Base-by-base conservation (phyloP, 64 coral and sea anemone genomes). In the Astreopora myriophthalma region DNA sequence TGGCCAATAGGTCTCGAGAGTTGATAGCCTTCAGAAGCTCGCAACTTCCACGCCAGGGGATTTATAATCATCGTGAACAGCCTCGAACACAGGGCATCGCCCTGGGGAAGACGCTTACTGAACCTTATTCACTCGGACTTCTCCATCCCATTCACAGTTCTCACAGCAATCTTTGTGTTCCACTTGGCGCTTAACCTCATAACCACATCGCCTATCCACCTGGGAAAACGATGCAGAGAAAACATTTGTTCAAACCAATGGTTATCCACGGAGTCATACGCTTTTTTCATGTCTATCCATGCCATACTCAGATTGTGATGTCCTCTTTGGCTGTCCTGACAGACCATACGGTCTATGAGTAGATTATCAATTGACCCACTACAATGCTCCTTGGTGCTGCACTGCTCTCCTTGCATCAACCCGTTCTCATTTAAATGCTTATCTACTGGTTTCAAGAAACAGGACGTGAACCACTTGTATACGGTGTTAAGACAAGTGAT, bases 131-230 rank as follows among this genome's bases (percentile, higher is more conserved):
- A 7, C 30, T 74, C 71, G 30, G 71, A 74, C 38, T 25, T 74
- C 30, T 74, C 71, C 57, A 61, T 4, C 57, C 57, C 57, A 19
- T 61, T 19, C 57, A 13, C 20, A 31, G 85, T 49, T 36, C 8
- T 66, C 25, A 68, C 85, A 48, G 30, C 68, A 68, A 87, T 87
- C 73, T 58, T 87, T 44, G 79, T 83, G 25, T 55, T 83, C 79
- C 79, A 55, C 24, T 51, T 51, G 48, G 40, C 57, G 55, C 79
- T 55, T 30, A 83, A 29, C 51, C 79, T 82, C 55, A 51, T 49
- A 19, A 85, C 24, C 52, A 25, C 32, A 27, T 31, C 19, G 32
- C 80, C 52, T 67, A 85, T 67, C 81, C 81, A 85, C 24, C 48
- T 2, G 24, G 0, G n/a, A 66, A 85, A 85, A 9, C 61, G 52